A percentile compares a stretch with the other conserved stretches of the same genome.
These are phyloP conservation scores for Liasis olivaceus DNA, from an alignment of 2,797 vertebrate species.

Conservation along the genomic window DNA sequence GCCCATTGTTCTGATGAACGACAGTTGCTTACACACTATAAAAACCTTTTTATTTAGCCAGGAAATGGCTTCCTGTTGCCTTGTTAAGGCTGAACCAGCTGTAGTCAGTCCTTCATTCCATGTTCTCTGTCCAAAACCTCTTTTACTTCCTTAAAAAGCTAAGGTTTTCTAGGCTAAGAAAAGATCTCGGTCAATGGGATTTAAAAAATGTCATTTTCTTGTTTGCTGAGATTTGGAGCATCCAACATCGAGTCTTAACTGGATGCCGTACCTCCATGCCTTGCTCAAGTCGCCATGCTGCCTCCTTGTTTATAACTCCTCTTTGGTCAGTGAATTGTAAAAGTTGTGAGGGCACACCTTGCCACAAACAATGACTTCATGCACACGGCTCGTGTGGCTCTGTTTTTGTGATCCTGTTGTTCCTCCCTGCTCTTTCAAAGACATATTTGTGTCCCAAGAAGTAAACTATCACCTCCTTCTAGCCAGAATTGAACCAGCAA, in stretches of 20 bases:
- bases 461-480: slow-evolving; percentile 22
- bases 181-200: not conserved
- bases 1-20: not conserved
- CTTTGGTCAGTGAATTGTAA: not conserved
- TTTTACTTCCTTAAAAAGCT: not conserved
- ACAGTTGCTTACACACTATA: not conserved
- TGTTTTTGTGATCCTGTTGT: not conserved
- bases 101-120: not conserved
- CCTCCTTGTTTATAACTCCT: not conserved
- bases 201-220: not conserved
- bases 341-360: not conserved
- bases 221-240: not conserved
- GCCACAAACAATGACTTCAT: not conserved
- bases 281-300: not conserved
- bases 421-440: not conserved
- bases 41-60: not conserved
- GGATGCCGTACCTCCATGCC: not conserved
- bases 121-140: not conserved
- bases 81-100: not conserved
- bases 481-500: slow-evolving; percentile 37
- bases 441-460: not conserved
- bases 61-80: not conserved
- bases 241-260: not conserved
- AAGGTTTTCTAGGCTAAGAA: not conserved
- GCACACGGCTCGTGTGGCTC: not conserved